phyloP scores from a whole-genome alignment of 2,888 invertebrate genomes.

The Drosophila subsilvestris region DNA sequence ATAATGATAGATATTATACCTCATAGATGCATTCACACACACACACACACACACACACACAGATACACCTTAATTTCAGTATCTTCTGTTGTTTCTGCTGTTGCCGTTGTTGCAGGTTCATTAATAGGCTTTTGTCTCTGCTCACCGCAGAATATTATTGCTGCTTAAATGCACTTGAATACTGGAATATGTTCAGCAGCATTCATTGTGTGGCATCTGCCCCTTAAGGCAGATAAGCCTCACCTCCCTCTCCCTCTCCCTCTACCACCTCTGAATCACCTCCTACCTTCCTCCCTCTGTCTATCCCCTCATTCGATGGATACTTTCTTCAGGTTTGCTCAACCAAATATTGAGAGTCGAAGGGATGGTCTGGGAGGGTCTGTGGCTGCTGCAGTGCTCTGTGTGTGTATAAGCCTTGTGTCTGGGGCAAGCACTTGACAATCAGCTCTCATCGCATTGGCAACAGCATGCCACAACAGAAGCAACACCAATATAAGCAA shows the following conservation, averaged over 20 bases:
- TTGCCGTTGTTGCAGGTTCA: conserved; percentile 55
- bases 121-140: conserved; percentile 79
- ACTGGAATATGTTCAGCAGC: conserved; percentile 41
- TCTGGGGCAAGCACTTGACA: conserved; percentile 75
- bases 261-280: conserved; percentile 31
- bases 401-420: conserved; percentile 71
- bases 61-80: conserved; percentile 5
- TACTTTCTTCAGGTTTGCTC: conserved; percentile 39
- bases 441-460: conserved; percentile 66
- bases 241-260: no score
- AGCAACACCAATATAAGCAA: conserved; percentile 4
- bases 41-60: conserved; percentile 4
- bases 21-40: neutral
- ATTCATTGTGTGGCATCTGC: conserved; percentile 51
- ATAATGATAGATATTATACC: conserved; percentile 16
- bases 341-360: conserved; percentile 37
- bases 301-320: no score
- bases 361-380: conserved; percentile 14
- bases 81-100: conserved; percentile 1
- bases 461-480: conserved; percentile 39
- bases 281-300: neutral
- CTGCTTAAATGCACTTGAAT: conserved; percentile 78
- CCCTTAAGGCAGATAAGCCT: no score
- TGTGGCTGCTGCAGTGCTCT: conserved; percentile 35
- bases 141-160: conserved; percentile 80